Evolutionary conservation across 2,797 vertebrate genomes (phyloP).

Genomic region (Chaenodraco wilsoni): DNA sequence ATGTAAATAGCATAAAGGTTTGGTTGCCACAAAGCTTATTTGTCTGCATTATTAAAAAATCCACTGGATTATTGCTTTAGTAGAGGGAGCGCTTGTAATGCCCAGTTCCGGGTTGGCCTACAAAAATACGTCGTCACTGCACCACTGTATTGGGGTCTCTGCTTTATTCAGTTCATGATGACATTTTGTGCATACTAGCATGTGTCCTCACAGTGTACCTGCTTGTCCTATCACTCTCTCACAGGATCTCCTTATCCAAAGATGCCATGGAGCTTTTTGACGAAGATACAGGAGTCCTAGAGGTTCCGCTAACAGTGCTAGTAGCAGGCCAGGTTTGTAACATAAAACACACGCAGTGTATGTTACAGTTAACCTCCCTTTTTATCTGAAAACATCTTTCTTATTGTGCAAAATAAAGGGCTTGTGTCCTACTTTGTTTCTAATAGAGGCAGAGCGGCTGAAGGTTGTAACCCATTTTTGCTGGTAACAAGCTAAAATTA

Average conservation of each 20-base stretch:
- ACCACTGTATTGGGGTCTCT: no score
- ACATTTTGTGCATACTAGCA: neutral
- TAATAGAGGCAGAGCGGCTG: constrained; percentile 52
- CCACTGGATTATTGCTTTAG: no score
- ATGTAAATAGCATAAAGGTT: no score
- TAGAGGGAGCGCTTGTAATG: no score
- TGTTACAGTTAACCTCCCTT: constrained; percentile 2
- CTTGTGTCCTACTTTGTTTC: constrained; percentile 68
- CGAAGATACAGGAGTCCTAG: constrained; percentile 86
- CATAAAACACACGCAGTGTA: neutral
- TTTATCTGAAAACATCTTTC: constrained; percentile 20
- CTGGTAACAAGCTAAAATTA: constrained; percentile 77
- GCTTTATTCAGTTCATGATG: no score
- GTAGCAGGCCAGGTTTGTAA: constrained; percentile 88
- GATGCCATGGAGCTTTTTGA: constrained; percentile 88
- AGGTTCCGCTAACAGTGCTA: constrained; percentile 86
- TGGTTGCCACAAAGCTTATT: no score
- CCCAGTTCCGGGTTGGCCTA: no score
- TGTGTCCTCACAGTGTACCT: neutral
- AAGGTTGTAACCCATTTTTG: constrained; percentile 79
- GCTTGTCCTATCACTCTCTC: constrained; percentile 20
- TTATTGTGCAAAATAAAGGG: constrained; percentile 4
- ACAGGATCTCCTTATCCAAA: constrained; percentile 81
- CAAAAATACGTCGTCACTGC: no score
- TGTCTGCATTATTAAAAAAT: no score